Conservation (phyloP, 1,140 invertebrate genomes). For the Artemia franciscana region DNA sequence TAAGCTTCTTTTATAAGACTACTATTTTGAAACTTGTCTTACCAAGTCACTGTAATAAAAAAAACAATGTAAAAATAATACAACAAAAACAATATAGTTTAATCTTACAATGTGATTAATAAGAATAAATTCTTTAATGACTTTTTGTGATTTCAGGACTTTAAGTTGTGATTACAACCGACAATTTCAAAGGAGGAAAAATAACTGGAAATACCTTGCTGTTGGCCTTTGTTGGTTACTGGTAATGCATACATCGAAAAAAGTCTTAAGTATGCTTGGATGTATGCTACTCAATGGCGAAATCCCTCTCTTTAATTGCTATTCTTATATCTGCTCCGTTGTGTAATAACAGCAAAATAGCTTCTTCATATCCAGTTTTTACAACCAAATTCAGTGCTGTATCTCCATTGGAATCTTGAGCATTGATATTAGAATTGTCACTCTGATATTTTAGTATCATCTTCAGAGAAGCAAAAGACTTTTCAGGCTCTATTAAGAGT, state of each 20-base stretch:
- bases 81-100: too few species aligned
- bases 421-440: background rate
- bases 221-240: conserved; percentile 19
- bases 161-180: too few species aligned
- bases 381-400: conserved; percentile 58
- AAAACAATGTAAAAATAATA: too few species aligned
- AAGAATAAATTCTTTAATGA: too few species aligned
- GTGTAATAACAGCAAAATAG: conserved; percentile 32
- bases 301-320: conserved; percentile 34
- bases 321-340: conserved; percentile 43
- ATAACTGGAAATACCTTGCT: background rate
- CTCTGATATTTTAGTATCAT: background rate
- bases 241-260: conserved; percentile 39
- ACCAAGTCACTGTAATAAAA: too few species aligned
- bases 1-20: too few species aligned
- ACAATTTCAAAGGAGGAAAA: too few species aligned
- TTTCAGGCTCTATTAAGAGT: background rate
- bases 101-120: too few species aligned
- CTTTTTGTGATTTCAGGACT: too few species aligned
- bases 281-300: conserved; percentile 41
- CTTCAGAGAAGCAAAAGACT: conserved; percentile 3
- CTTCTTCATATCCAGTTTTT: conserved; percentile 18
- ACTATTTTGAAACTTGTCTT: too few species aligned
- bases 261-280: conserved; percentile 33
- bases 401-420: conserved; percentile 38